These are phyloP conservation scores for Solen grandis DNA, from an alignment of 1,140 invertebrate genomes.

Conservation along the genomic window DNA sequence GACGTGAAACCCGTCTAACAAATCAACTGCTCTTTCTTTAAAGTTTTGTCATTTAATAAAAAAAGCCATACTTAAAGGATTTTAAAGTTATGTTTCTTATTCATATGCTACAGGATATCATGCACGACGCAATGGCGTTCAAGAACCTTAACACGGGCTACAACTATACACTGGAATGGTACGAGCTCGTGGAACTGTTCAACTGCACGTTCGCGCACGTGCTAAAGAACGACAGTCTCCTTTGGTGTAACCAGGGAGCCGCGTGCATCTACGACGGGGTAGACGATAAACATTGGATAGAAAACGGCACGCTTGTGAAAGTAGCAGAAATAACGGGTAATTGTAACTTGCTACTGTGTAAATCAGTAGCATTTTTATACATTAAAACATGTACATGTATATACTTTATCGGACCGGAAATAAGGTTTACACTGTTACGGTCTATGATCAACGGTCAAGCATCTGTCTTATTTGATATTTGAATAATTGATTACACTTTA, in stretches of 20 bases:
- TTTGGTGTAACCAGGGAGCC: slow-evolving; percentile 79
- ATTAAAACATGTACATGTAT: neutral
- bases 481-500: too few relatives aligned
- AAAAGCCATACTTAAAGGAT: too few relatives aligned
- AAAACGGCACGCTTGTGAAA: slow-evolving; percentile 76
- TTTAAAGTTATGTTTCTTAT: too few relatives aligned
- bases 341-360: neutral
- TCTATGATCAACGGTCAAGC: too few relatives aligned
- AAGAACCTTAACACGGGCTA: slow-evolving; percentile 71
- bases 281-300: slow-evolving; percentile 73
- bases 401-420: neutral
- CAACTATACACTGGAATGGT: slow-evolving; percentile 80
- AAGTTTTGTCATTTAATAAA: too few relatives aligned
- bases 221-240: slow-evolving; percentile 62
- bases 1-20: too few relatives aligned
- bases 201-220: slow-evolving; percentile 80
- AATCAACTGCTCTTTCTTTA: too few relatives aligned
- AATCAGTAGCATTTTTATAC: too few relatives aligned
- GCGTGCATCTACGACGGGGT: slow-evolving; percentile 77
- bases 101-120: slow-evolving; percentile 73
- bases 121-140: slow-evolving; percentile 79
- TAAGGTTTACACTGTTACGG: neutral
- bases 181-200: slow-evolving; percentile 78
- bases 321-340: slow-evolving; percentile 74
- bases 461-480: too few relatives aligned